Evolutionary conservation across 2,797 vertebrate genomes (phyloP), one percentile per base, ranked within the genome.

Genomic region (Trematomus bernacchii): DNA sequence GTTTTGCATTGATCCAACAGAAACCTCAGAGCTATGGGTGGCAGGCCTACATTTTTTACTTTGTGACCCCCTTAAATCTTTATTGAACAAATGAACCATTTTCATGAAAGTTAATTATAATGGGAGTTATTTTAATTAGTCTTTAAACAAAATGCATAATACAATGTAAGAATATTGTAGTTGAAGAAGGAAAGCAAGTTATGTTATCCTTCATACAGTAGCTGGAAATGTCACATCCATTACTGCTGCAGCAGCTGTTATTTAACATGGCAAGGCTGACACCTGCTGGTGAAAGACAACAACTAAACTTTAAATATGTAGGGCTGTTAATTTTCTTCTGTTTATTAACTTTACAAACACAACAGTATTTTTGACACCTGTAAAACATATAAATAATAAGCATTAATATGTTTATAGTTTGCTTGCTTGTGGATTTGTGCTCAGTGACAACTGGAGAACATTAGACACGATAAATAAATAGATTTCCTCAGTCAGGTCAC

Each of bases 241-340:
- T 12, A 19, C 50, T 62, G 13, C 72, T 72, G 33, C 7, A 52
- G 33, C 7, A 27, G 19, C 4, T 79, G 54, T 27, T 77, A 88
- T 95, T 95, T 90, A 79, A 55, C 67, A 85, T 87, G 92, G 10
- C 52, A 83, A 95, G 48, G 88, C 88, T 94, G 96, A 94, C 96
- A 95, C 88, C 97, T 96, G 83, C 82, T 85, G 97, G 95, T 86
- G 27, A 42, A 67, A 11, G 21, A 23, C 30, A 46, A 13, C 15
- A 71, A 16, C 30, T 67, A 51, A 44, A 70, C 13, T 11, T 10
- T 19, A 2, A 3, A 6, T 4, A 12, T 55, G 42, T 33, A 19
- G 3, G 5, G 15, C n/a, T 51, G 30, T 7, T 51, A 10, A 14
- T 19, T 43, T 14, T 3, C 16, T 57, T 18, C 10, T 40, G 19